These are phyloP conservation scores for Paelopatides confundens DNA, from an alignment of 53 echinoderm and acorn worm genomes.

Conservation along the genomic window DNA sequence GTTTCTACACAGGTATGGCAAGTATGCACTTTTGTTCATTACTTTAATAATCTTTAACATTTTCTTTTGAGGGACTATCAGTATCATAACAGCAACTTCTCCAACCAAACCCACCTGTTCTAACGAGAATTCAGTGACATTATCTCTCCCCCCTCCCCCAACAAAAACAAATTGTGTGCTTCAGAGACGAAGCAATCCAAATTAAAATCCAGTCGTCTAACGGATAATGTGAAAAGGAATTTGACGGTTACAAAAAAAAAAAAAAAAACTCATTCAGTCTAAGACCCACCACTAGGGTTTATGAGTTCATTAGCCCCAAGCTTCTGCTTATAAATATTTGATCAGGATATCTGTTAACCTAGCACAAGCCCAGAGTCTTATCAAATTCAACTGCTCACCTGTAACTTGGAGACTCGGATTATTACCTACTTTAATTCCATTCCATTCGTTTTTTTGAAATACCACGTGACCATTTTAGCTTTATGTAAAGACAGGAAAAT, in stretches of 20 bases:
- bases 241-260: no score
- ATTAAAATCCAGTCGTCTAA: neutral
- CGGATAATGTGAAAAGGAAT: neutral
- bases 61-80: neutral
- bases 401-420: neutral
- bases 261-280: no score
- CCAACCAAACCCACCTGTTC: neutral
- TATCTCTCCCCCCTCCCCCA: no score
- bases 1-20: conserved; percentile 8
- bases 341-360: neutral
- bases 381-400: neutral
- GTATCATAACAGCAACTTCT: neutral
- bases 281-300: neutral
- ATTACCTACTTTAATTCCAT: neutral
- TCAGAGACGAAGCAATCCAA: neutral
- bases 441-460: neutral
- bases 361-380: neutral
- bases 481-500: no score
- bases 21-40: neutral
- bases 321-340: neutral
- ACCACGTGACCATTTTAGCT: no score
- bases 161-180: neutral
- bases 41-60: neutral
- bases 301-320: neutral
- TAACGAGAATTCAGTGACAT: neutral